phyloP scores from a whole-genome alignment of 2,797 vertebrate genomes.

The Tangara arthus region DNA sequence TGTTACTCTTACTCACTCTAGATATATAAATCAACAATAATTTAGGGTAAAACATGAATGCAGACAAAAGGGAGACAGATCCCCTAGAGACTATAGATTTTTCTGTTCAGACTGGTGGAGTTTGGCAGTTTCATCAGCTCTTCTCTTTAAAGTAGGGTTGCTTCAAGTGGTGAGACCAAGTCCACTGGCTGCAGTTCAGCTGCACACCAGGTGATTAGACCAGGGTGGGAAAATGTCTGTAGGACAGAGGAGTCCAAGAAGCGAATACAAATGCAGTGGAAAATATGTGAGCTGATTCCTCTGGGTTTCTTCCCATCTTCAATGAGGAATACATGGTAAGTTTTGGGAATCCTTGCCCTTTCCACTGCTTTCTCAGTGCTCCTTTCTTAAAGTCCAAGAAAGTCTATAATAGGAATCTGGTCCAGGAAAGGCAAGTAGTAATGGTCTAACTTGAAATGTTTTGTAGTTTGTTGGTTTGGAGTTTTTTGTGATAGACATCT shows the following conservation, averaged over 20 bases:
- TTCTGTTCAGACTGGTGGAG: neutral
- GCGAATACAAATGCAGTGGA: neutral
- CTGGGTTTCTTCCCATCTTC: neutral
- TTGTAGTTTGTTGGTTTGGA: neutral
- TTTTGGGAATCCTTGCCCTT: neutral
- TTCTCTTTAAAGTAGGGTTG: neutral
- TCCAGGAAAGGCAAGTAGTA: neutral
- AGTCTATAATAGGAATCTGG: neutral
- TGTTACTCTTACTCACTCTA: neutral
- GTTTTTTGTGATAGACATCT: neutral
- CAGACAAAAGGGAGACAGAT: neutral
- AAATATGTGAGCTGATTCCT: neutral
- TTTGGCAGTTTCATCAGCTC: neutral
- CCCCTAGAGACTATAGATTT: neutral
- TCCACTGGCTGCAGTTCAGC: neutral
- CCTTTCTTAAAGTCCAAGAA: neutral
- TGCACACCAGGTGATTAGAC: neutral
- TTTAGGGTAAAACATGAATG: neutral
- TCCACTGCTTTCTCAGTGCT: neutral
- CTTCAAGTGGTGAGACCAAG: neutral
- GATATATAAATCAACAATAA: neutral
- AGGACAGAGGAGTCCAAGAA: accelerated
- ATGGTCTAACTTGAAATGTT: neutral
- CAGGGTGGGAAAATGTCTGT: neutral
- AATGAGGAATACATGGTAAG: neutral